A percentile compares a stretch with the other conserved stretches of the same genome.
Evolutionary conservation across 2,797 vertebrate genomes (phyloP).

Genomic region (Lindbergichthys nudifrons): DNA sequence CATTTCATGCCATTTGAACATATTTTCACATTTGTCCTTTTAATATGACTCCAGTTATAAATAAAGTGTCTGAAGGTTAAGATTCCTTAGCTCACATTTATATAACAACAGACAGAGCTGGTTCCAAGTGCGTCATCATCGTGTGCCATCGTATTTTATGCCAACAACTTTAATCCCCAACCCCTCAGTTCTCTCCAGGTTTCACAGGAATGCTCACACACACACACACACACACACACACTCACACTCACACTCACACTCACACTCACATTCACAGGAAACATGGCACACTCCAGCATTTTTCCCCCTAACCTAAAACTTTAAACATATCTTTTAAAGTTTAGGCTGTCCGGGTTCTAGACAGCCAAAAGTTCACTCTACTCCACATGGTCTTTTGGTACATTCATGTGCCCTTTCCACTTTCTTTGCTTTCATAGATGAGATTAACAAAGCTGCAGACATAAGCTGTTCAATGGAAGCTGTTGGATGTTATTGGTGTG

Average conservation of each 20-base stretch:
- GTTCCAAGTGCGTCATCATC: background rate
- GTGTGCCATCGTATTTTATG: background rate
- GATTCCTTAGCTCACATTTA: constrained; percentile 8
- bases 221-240: background rate
- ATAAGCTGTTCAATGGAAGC: background rate
- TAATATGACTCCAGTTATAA: background rate
- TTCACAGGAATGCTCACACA: background rate
- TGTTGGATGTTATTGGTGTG: background rate
- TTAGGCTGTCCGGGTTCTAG: background rate
- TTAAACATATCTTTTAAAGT: background rate
- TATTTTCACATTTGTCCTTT: background rate
- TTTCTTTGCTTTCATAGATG: background rate
- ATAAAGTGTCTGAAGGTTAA: background rate
- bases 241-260: background rate
- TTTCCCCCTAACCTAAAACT: background rate
- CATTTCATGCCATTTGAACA: background rate
- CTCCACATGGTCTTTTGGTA: background rate
- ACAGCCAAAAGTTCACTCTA: background rate
- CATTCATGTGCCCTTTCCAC: background rate
- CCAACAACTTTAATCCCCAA: constrained; percentile 8
- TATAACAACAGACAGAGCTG: background rate
- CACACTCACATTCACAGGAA: background rate
- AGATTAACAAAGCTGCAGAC: background rate
- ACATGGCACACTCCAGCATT: constrained; percentile 10
- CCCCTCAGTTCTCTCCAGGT: constrained; percentile 1